phyloP scores from a whole-genome alignment of 1,140 invertebrate genomes.

The Penaeus vannamei region DNA sequence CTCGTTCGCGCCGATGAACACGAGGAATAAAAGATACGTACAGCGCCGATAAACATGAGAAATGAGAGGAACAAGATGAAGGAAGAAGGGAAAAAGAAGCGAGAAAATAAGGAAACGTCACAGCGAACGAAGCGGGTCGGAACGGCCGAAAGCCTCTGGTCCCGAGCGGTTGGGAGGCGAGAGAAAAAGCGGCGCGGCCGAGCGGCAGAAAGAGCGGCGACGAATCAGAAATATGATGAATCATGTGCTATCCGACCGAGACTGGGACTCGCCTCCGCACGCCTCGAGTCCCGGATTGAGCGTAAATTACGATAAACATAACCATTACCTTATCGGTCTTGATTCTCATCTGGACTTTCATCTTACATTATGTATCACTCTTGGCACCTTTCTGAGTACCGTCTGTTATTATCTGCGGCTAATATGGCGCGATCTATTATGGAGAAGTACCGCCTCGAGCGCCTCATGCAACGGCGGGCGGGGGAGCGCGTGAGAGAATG shows the following conservation, averaged over 20 bases:
- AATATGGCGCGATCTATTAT: constrained; percentile 54
- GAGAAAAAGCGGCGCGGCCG: background rate
- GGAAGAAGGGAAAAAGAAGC: background rate
- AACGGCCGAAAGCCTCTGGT: background rate
- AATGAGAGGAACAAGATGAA: background rate
- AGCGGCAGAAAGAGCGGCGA: background rate
- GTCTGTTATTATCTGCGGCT: constrained; percentile 46
- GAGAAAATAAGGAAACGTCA: background rate
- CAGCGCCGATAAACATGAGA: background rate
- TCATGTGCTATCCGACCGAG: background rate
- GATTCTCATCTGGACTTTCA: constrained; percentile 38
- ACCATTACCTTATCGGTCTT: constrained; percentile 52
- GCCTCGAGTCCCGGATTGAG: background rate
- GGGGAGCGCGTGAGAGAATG: constrained; percentile 35
- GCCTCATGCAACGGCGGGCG: background rate
- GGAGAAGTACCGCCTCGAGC: constrained; percentile 10
- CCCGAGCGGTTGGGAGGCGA: background rate
- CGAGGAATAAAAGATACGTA: background rate
- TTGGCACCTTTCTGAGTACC: constrained; percentile 42
- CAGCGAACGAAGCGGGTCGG: background rate
- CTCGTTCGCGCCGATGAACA: background rate
- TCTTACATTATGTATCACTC: constrained; percentile 47
- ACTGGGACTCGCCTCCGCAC: background rate
- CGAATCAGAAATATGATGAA: background rate
- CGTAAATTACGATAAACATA: constrained; percentile 50